Percentiles rank a stretch among this genome's conserved stretches.
Evolutionary conservation across 1,140 invertebrate genomes (phyloP).

Genomic region (Dermatophagoides farinae): DNA sequence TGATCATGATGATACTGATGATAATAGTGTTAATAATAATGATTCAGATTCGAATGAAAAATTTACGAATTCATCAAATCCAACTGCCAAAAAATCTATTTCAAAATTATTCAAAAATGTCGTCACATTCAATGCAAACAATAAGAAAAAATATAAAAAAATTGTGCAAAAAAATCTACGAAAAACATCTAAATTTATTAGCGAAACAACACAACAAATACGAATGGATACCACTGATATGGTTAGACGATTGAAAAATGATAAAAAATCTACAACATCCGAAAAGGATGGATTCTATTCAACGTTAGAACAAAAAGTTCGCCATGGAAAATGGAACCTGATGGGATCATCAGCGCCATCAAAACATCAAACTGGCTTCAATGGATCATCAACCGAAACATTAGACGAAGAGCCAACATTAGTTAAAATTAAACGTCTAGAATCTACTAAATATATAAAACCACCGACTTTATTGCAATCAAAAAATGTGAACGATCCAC

Average conservation of each 20-base stretch:
- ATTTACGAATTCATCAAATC: neutral
- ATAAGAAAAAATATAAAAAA: slow-evolving; percentile 2
- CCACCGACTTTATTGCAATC: neutral
- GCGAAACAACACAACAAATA: neutral
- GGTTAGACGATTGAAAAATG: neutral
- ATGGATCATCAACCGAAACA: neutral
- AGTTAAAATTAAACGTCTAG: slow-evolving; percentile 2
- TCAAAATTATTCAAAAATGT: slow-evolving; percentile 3
- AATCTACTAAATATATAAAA: neutral
- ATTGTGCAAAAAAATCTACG: neutral
- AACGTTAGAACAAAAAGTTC: neutral
- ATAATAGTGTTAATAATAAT: neutral
- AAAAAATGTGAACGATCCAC: neutral
- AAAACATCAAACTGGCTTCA: neutral
- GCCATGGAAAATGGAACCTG: neutral
- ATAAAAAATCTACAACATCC: neutral
- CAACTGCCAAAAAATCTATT: neutral
- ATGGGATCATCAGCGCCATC: neutral
- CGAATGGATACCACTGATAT: neutral
- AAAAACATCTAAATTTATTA: slow-evolving; percentile 1
- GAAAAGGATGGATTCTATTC: neutral
- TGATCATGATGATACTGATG: too few relatives aligned
- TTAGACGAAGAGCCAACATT: neutral
- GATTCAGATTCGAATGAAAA: neutral
- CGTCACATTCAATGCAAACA: neutral